phyloP scores from a whole-genome alignment of 2,888 invertebrate species.

The Pteria penguin region DNA sequence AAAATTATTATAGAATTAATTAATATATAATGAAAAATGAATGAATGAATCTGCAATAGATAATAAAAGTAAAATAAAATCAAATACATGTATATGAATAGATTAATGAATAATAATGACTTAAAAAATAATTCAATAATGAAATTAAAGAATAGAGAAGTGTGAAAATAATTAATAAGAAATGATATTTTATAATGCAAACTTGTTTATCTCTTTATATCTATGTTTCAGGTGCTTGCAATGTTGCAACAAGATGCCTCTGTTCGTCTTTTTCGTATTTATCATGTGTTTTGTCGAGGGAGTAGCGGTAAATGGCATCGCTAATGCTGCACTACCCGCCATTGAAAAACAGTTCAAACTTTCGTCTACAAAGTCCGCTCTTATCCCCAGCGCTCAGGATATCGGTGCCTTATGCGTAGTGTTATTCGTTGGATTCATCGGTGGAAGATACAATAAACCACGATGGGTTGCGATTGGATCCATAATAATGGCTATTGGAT shows the following conservation, averaged over 20 bases:
- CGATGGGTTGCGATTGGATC: constrained; percentile 59
- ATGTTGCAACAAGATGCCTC: constrained; percentile 49
- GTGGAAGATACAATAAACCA: constrained; percentile 57
- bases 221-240: constrained; percentile 51
- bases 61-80: no score
- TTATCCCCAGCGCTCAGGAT: constrained; percentile 57
- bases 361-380: constrained; percentile 54
- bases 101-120: no score
- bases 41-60: no score
- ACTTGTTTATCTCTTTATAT: neutral
- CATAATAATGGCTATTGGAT: constrained; percentile 61
- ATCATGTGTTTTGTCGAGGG: constrained; percentile 64
- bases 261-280: constrained; percentile 55
- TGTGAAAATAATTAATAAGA: no score
- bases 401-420: constrained; percentile 60
- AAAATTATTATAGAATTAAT: no score
- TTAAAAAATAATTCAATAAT: no score
- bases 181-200: no score
- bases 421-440: constrained; percentile 60
- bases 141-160: no score
- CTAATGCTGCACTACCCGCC: constrained; percentile 58
- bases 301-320: constrained; percentile 64
- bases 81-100: no score
- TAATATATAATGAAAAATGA: no score
- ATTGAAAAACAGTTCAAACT: constrained; percentile 63